Conservation (phyloP, 53 echinoderm and acorn worm genomes). For the Holothuria scabra region DNA sequence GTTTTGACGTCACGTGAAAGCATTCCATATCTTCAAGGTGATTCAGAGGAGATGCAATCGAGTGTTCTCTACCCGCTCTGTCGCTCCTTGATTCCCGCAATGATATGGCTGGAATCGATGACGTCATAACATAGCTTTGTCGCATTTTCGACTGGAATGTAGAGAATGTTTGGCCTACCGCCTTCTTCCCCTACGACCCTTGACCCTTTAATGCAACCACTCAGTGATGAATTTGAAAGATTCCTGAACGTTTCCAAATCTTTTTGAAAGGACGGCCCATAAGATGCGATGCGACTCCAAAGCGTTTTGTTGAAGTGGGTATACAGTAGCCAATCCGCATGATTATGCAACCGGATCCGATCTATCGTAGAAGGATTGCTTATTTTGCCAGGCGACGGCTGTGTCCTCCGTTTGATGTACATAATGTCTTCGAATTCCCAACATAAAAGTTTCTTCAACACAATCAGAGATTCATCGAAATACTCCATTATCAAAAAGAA, state of each 20-base stretch:
- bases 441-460: constrained; percentile 63
- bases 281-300: constrained; percentile 60
- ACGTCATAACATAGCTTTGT: constrained; percentile 3
- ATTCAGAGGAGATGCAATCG: no score
- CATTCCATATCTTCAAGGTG: no score
- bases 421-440: constrained; percentile 69
- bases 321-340: constrained; percentile 63
- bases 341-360: constrained; percentile 62
- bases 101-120: neutral
- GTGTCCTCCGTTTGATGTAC: constrained; percentile 60
- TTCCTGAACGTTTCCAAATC: constrained; percentile 61
- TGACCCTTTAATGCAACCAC: constrained; percentile 15
- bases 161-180: neutral
- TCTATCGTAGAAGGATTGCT: constrained; percentile 15
- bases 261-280: constrained; percentile 60
- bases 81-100: neutral
- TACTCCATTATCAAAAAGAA: constrained; percentile 72
- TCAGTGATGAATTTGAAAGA: constrained; percentile 26
- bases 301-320: constrained; percentile 65
- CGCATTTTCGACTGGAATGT: neutral
- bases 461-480: constrained; percentile 69
- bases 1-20: no score
- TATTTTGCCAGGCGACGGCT: constrained; percentile 41
- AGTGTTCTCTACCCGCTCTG: neutral
- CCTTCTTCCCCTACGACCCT: neutral